Conservation (phyloP, 2,888 invertebrate genomes). For the Tetanocera ferruginea region DNA sequence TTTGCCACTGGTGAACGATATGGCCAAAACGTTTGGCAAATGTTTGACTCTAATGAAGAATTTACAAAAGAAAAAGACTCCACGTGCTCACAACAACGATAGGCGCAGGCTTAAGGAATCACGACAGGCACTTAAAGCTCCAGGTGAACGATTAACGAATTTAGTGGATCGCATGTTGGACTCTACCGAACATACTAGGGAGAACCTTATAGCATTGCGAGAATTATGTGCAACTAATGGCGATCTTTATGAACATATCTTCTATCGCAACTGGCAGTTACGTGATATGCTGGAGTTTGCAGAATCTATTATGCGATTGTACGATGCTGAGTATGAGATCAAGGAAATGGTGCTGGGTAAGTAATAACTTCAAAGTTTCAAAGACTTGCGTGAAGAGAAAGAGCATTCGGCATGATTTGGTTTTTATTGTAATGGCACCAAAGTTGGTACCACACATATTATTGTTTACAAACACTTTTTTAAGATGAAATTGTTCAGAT, state of each 20-base stretch:
- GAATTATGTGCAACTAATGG: background rate
- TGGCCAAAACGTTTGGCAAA: background rate
- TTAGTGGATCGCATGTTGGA: constrained; percentile 21
- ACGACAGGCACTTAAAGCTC: background rate
- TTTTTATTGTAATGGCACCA: too few species aligned
- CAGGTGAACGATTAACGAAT: background rate
- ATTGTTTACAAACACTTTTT: too few species aligned
- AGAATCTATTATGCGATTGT: constrained; percentile 30
- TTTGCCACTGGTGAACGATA: constrained; percentile 1
- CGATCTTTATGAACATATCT: background rate
- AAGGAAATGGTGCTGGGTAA: constrained; percentile 38
- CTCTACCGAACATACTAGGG: constrained; percentile 25
- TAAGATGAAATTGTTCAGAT: too few species aligned
- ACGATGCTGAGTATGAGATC: constrained; percentile 39
- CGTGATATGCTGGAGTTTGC: constrained; percentile 21
- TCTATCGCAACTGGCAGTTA: constrained; percentile 30
- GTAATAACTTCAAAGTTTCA: background rate
- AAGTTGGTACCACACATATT: too few species aligned
- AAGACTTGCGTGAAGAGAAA: too few species aligned
- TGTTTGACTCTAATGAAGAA: constrained; percentile 21
- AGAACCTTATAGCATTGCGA: background rate
- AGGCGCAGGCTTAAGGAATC: background rate
- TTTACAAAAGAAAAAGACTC: background rate
- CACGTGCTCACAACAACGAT: background rate
- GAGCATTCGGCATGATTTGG: too few species aligned